Evolutionary conservation across 1,140 invertebrate genomes (phyloP), one percentile per base, ranked within the genome.

Genomic region (Sweltsa coloradensis): DNA sequence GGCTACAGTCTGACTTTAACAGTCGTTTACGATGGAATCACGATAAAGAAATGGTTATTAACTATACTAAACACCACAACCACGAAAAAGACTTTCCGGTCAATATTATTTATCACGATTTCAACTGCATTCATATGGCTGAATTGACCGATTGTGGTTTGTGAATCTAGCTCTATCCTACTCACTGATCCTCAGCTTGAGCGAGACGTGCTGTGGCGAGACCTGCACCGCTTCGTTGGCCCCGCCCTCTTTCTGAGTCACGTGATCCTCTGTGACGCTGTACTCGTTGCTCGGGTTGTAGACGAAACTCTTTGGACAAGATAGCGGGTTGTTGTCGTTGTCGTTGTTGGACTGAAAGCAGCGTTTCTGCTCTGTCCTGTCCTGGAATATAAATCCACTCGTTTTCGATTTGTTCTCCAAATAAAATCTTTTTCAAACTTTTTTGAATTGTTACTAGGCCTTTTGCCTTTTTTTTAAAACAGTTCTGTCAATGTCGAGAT

Each of bases 151-250:
- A n/a, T n/a, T n/a, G n/a, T n/a, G n/a, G n/a, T n/a, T n/a, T n/a
- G n/a, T n/a, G n/a, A n/a, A n/a, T n/a, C n/a, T n/a, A n/a, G n/a
- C n/a, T 19, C 24, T 27, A 34, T 6, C 27, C 13, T 41, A 76
- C 78, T 76, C 68, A 89, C 85, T 86, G 65, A 87, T 83, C 63
- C 89, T 73, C 25, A 93, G 66, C 58, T 83, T 81, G 3, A 94
- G 66, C 45, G 73, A 73, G 9, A 91, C 75, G 59, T 74, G 68
- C 63, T 93, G 89, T 1, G 89, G 89, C 57, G 75, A 78, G 41
- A 92, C 80, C 65, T 92, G 89, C 2, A 91, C 80, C 40, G 88
- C 80, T 51, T 83, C 76, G 23, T 66, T 57, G 21, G 61, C 60
- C 22, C 51, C n/a, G n/a, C n/a, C n/a, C n/a, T n/a, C 55, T 51